Percentiles rank a stretch among this genome's conserved stretches.
Evolutionary conservation across 2,113 vertebrate species (phyloP).

Genomic region (Heteronetta atricapilla): DNA sequence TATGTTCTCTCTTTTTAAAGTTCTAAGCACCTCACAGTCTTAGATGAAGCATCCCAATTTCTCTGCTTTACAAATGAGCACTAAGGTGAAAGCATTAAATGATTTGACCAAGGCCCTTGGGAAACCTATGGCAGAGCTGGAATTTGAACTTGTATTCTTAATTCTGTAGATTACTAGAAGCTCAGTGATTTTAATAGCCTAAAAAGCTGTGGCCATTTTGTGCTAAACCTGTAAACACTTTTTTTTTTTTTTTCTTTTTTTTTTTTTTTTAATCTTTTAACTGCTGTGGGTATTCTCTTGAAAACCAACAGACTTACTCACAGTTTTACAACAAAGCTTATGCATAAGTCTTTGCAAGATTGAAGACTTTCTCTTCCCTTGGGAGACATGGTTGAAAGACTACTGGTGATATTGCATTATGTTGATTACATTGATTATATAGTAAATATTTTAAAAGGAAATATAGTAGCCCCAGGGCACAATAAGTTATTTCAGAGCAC

Average conservation of each 20-base stretch:
- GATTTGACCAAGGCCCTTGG: background rate
- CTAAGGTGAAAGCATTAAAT: background rate
- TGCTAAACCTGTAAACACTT: background rate
- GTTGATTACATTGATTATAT: constrained; percentile 61
- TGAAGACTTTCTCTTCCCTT: background rate
- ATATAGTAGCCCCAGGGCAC: background rate
- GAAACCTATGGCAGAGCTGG: background rate
- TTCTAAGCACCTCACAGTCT: background rate
- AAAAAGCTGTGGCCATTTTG: background rate
- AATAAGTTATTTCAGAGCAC: background rate
- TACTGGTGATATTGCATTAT: constrained; percentile 37
- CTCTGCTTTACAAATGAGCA: background rate
- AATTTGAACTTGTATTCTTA: background rate
- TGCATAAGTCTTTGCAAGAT: background rate
- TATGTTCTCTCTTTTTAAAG: background rate
- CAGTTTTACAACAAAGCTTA: background rate
- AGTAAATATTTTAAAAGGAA: constrained; percentile 46
- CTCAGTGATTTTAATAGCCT: background rate
- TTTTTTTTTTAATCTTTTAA: background rate
- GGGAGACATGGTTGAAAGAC: background rate
- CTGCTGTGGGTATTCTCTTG: background rate
- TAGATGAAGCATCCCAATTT: background rate
- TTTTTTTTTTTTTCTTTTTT: too few species aligned
- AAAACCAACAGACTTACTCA: background rate
- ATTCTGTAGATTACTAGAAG: background rate